phyloP scores from a whole-genome alignment of 2,888 invertebrate species.

The Drosophila antonietae region DNA sequence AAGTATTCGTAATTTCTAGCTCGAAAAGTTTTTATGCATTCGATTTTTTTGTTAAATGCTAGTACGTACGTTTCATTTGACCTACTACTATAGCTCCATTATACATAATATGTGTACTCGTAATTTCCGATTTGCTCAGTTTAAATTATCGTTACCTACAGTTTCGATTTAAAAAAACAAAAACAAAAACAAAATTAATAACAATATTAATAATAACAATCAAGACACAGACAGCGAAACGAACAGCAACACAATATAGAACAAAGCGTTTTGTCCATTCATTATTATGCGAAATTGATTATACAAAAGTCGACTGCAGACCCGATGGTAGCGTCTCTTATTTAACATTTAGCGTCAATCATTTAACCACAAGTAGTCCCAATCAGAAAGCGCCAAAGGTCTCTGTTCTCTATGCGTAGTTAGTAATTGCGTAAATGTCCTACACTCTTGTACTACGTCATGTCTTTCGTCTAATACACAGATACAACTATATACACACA shows the following conservation, averaged over 20 bases:
- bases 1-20: constrained; percentile 68
- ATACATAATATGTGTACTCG: constrained; percentile 34
- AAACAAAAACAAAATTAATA: not conserved
- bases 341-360: too few species aligned
- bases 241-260: constrained; percentile 36
- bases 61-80: constrained; percentile 56
- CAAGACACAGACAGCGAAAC: constrained; percentile 43
- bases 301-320: constrained; percentile 83
- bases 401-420: constrained; percentile 28
- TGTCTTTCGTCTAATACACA: constrained; percentile 63
- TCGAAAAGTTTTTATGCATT: constrained; percentile 68
- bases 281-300: constrained; percentile 35
- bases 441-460: constrained; percentile 71
- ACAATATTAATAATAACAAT: constrained; percentile 15
- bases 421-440: constrained; percentile 67
- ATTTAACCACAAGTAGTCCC: constrained; percentile 35
- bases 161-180: constrained; percentile 20
- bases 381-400: constrained; percentile 26
- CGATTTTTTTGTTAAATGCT: constrained; percentile 63
- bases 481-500: constrained; percentile 17
- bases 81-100: constrained; percentile 38
- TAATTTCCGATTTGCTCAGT: constrained; percentile 42
- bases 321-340: constrained; percentile 83
- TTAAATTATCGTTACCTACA: constrained; percentile 33
- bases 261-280: constrained; percentile 44